Percentiles rank a stretch among this genome's conserved stretches.
Evolutionary conservation across 2,113 vertebrate species (phyloP).

Genomic region (Pollachius pollachius): DNA sequence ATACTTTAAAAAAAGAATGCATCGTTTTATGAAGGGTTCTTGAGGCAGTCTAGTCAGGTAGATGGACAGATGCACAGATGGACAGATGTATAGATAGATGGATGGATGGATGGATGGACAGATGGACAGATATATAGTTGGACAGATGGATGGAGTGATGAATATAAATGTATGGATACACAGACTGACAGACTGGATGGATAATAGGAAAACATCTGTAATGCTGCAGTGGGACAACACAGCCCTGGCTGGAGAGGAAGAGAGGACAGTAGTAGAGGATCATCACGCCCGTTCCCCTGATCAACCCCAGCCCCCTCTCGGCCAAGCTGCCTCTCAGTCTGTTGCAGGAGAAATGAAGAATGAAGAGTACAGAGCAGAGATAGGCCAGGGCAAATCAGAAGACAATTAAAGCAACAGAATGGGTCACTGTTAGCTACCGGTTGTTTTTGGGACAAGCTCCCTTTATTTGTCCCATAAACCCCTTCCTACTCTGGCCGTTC

Average conservation of each 20-base stretch:
- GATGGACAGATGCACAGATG: not conserved
- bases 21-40: too few species aligned
- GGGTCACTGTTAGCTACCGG: too few species aligned
- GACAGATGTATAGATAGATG: slow-evolving; percentile 7
- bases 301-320: slow-evolving; percentile 23
- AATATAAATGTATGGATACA: not conserved
- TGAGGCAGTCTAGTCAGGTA: too few species aligned
- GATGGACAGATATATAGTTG: not conserved
- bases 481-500: not conserved
- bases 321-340: not conserved
- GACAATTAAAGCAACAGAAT: not conserved
- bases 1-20: too few species aligned
- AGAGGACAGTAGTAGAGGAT: slow-evolving; percentile 10
- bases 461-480: not conserved
- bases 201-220: not conserved
- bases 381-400: not conserved
- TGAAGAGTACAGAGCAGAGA: not conserved
- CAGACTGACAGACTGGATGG: not conserved
- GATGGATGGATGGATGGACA: not conserved
- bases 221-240: not conserved
- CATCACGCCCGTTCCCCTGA: slow-evolving; percentile 13
- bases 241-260: not conserved
- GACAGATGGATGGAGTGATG: not conserved
- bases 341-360: not conserved
- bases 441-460: not conserved